A percentile compares a stretch with the other conserved stretches of the same genome.
Conservation (phyloP, 2,797 vertebrate genomes). For the Emys orbicularis region DNA sequence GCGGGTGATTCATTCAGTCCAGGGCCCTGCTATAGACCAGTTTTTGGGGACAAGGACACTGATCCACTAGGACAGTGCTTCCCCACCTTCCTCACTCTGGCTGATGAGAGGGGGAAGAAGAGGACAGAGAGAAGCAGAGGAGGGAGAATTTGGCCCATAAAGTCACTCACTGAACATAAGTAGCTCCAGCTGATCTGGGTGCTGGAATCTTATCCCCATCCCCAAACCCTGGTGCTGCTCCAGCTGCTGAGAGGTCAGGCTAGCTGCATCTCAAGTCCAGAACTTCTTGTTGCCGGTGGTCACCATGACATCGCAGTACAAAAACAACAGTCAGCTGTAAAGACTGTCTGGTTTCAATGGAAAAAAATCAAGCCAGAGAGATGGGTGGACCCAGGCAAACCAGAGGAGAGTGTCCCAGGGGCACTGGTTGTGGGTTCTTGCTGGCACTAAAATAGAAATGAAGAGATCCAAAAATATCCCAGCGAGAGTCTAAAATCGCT, state of each 20-base stretch:
- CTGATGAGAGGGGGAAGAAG: background rate
- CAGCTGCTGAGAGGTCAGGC: background rate
- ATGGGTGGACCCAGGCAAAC: background rate
- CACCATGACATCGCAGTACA: background rate
- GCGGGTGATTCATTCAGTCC: no score
- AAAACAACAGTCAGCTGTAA: background rate
- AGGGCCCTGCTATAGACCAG: no score
- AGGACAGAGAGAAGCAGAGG: background rate
- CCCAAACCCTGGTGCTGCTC: background rate
- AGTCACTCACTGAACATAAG: background rate
- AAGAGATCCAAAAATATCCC: background rate
- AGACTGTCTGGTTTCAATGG: background rate
- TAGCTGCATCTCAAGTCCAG: background rate
- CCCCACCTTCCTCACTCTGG: background rate
- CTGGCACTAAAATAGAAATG: background rate
- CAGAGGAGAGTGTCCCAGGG: background rate
- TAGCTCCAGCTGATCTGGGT: background rate
- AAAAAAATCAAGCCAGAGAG: background rate
- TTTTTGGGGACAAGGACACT: background rate
- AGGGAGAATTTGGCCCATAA: background rate
- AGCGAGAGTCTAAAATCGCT: background rate
- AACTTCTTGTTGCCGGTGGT: background rate
- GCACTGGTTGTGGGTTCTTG: background rate
- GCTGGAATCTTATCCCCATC: background rate
- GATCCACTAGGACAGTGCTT: background rate